These are phyloP conservation scores for Empis livida DNA, from an alignment of 2,888 invertebrate species.

Conservation along the genomic window DNA sequence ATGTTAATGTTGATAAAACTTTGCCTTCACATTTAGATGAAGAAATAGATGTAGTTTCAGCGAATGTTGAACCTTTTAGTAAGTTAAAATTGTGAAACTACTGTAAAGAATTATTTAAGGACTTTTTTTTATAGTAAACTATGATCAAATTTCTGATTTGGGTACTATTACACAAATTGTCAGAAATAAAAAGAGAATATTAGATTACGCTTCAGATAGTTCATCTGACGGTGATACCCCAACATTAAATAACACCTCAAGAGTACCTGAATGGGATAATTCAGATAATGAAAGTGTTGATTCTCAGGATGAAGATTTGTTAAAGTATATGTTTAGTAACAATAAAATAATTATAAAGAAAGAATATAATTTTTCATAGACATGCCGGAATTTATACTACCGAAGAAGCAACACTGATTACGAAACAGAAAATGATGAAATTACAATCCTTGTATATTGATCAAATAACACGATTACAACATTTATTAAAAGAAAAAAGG, in stretches of 20 bases:
- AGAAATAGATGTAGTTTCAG: slow-evolving; percentile 39
- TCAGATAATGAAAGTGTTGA: slow-evolving; percentile 69
- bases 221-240: slow-evolving; percentile 49
- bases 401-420: slow-evolving; percentile 70
- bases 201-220: slow-evolving; percentile 63
- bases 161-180: slow-evolving; percentile 41
- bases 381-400: slow-evolving; percentile 81
- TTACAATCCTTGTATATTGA: slow-evolving; percentile 71
- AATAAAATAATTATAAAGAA: neutral
- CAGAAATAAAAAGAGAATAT: slow-evolving; percentile 39
- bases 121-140: slow-evolving; percentile 20
- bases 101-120: neutral
- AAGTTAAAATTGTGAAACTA: slow-evolving; percentile 16
- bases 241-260: slow-evolving; percentile 47
- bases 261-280: slow-evolving; percentile 50
- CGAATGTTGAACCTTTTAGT: slow-evolving; percentile 48
- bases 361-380: slow-evolving; percentile 39
- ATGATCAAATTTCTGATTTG: slow-evolving; percentile 36
- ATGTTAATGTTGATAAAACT: slow-evolving; percentile 37
- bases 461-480: slow-evolving; percentile 65
- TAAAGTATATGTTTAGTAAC: slow-evolving; percentile 48
- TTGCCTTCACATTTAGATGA: slow-evolving; percentile 26
- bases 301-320: slow-evolving; percentile 59
- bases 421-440: slow-evolving; percentile 58
- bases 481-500: slow-evolving; percentile 55